Conservation (phyloP, 2,888 invertebrate species). For the Gordius sp. region DNA sequence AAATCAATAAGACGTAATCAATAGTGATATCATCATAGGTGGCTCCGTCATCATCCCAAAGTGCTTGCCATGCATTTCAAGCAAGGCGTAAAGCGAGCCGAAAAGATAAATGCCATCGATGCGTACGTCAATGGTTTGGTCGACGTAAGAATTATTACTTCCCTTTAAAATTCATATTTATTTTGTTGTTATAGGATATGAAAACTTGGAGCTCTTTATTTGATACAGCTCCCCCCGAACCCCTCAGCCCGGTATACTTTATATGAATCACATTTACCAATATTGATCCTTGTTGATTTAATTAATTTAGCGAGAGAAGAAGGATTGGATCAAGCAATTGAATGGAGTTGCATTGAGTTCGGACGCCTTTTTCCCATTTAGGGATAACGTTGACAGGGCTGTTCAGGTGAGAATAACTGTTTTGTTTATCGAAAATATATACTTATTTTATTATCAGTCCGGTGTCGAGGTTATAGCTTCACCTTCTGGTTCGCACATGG, state of each 20-base stretch:
- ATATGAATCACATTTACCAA: too few species aligned
- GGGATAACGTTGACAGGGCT: slow-evolving; percentile 66
- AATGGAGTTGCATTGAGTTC: slow-evolving; percentile 55
- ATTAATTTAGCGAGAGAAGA: slow-evolving; percentile 26
- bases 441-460: too few species aligned
- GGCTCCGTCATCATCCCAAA: slow-evolving; percentile 69
- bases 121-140: neutral
- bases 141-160: too few species aligned
- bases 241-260: too few species aligned
- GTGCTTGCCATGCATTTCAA: slow-evolving; percentile 57
- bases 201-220: too few species aligned
- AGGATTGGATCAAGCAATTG: slow-evolving; percentile 31
- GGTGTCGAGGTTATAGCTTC: slow-evolving; percentile 76
- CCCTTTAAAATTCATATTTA: too few species aligned
- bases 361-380: slow-evolving; percentile 92
- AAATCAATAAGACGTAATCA: neutral
- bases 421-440: too few species aligned
- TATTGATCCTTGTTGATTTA: too few species aligned
- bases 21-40: slow-evolving; percentile 34
- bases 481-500: slow-evolving; percentile 76
- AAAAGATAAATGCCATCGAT: slow-evolving; percentile 78
- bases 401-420: slow-evolving; percentile 19
- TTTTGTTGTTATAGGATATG: too few species aligned
- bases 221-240: too few species aligned
- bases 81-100: slow-evolving; percentile 55